Evolutionary conservation across 2,113 vertebrate genomes (phyloP).

Genomic region (Phoenicopterus ruber): DNA sequence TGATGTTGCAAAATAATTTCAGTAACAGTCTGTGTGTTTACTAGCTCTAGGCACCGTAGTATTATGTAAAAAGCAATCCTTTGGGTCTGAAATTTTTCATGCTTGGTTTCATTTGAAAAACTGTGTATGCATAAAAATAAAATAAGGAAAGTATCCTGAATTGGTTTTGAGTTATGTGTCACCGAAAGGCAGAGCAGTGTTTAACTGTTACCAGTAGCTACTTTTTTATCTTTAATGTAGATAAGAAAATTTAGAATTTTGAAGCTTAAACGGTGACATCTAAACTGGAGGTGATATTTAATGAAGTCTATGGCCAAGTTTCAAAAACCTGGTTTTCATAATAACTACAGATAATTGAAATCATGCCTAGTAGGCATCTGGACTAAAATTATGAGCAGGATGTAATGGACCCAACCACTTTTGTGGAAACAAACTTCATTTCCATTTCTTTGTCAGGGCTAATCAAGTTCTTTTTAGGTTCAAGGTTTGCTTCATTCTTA

Average conservation of each 20-base stretch:
- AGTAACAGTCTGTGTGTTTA: background rate
- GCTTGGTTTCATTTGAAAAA: slow-evolving; percentile 1
- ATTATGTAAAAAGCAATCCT: background rate
- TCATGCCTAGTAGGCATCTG: slow-evolving; percentile 15
- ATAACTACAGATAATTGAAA: background rate
- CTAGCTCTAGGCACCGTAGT: background rate
- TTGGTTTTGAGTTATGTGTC: background rate
- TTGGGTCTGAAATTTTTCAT: background rate
- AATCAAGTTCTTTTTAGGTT: background rate
- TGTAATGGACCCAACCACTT: background rate
- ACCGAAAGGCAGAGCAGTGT: background rate
- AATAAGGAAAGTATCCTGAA: background rate
- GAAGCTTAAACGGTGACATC: background rate
- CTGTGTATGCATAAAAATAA: background rate
- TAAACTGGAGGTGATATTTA: background rate
- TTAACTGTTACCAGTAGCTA: background rate
- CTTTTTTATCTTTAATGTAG: background rate
- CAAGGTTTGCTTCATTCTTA: background rate
- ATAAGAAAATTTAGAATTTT: background rate
- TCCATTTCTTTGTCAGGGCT: slow-evolving; percentile 29
- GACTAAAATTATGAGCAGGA: background rate
- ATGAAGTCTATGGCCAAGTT: background rate
- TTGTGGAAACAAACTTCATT: background rate
- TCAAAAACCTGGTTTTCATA: slow-evolving; percentile 34
- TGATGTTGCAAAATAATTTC: background rate